Evolutionary conservation across 1,140 invertebrate genomes (phyloP).

Genomic region (Eurosta solidaginis): DNA sequence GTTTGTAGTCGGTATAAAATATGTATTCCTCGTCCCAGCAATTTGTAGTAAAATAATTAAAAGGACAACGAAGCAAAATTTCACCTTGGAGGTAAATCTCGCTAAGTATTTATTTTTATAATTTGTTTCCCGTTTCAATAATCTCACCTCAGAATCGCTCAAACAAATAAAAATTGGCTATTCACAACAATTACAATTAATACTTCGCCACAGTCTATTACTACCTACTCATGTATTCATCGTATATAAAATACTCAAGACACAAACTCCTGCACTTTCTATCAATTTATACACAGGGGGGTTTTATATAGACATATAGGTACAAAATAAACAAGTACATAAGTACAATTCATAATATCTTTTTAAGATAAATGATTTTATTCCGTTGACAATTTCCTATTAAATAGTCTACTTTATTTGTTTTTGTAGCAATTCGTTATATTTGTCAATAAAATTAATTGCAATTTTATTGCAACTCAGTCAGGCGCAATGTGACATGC

Average conservation of each 20-base stretch:
- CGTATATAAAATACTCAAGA: not conserved
- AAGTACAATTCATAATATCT: not conserved
- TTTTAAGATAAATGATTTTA: not conserved
- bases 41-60: too few species aligned
- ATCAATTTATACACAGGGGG: not conserved
- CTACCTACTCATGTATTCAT: too few species aligned
- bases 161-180: too few species aligned
- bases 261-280: not conserved
- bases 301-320: not conserved
- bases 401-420: not conserved
- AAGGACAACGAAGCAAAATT: too few species aligned
- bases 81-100: too few species aligned
- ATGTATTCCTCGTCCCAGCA: too few species aligned
- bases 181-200: too few species aligned
- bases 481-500: not conserved
- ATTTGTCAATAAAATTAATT: constrained; percentile 37
- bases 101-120: too few species aligned
- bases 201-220: too few species aligned
- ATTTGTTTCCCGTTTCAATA: too few species aligned
- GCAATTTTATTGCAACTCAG: constrained; percentile 34
- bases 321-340: not conserved
- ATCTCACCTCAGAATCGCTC: too few species aligned
- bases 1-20: too few species aligned
- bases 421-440: constrained; percentile 15
- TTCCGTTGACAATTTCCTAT: not conserved